Evolutionary conservation across 1,140 invertebrate genomes (phyloP).

Genomic region (Hyles euphorbiae): DNA sequence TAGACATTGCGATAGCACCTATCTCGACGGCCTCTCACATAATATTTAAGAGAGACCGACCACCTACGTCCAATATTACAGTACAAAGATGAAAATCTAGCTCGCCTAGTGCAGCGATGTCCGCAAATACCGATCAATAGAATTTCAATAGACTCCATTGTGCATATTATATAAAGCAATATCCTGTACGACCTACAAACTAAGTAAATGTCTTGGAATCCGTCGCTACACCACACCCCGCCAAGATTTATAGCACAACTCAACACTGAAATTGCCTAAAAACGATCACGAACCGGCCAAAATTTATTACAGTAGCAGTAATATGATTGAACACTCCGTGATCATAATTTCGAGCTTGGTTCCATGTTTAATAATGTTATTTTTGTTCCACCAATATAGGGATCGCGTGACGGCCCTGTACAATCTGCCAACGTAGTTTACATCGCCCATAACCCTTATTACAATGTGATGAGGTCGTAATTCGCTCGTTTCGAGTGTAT

Average conservation of each 20-base stretch:
- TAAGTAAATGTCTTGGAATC: too few species aligned
- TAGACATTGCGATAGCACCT: too few species aligned
- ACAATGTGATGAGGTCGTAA: conserved; percentile 15
- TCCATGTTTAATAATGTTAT: conserved; percentile 37
- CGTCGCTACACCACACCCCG: too few species aligned
- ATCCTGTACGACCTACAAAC: too few species aligned
- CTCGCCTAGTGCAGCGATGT: too few species aligned
- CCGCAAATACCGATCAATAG: background rate
- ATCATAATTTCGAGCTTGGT: conserved; percentile 26
- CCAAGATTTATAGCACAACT: background rate
- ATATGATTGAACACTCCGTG: conserved; percentile 35
- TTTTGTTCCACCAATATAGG: conserved; percentile 36
- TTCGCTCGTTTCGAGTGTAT: background rate
- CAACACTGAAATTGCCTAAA: conserved; percentile 14
- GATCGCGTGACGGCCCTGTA: conserved; percentile 27
- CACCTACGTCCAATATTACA: too few species aligned
- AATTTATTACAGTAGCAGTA: conserved; percentile 35
- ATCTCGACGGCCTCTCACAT: too few species aligned
- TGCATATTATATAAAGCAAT: background rate
- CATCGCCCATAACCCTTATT: conserved; percentile 17
- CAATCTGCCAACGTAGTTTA: conserved; percentile 8
- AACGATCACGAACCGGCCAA: conserved; percentile 25
- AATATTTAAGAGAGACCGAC: too few species aligned
- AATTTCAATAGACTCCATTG: background rate
- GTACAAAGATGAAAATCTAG: too few species aligned